Conservation (phyloP, 2,113 vertebrate species). For the Dermatemys mawii region DNA sequence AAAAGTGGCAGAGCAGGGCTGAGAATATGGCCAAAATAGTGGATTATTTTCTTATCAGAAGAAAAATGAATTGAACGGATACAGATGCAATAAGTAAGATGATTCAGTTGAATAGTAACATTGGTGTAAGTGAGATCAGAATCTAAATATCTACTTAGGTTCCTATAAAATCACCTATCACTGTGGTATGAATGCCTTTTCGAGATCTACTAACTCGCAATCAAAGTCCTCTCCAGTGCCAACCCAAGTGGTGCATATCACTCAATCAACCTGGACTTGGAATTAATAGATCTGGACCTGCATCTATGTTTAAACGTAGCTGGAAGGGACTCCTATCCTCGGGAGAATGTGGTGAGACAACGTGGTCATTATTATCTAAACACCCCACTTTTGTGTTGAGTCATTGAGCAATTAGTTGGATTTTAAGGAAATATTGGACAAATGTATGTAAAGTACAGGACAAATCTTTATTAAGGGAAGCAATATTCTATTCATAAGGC, state of each 20-base stretch:
- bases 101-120: not conserved
- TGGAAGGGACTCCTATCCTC: not conserved
- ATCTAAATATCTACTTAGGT: not conserved
- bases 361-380: too few relatives aligned
- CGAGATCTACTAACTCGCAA: not conserved
- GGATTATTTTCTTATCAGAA: not conserved
- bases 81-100: not conserved
- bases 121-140: not conserved
- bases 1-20: not conserved
- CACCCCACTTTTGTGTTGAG: too few relatives aligned
- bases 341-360: not conserved
- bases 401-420: too few relatives aligned
- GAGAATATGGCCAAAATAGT: not conserved
- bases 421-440: too few relatives aligned
- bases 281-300: not conserved
- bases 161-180: not conserved
- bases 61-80: not conserved
- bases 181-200: not conserved
- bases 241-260: not conserved
- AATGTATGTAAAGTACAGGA: too few relatives aligned
- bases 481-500: too few relatives aligned
- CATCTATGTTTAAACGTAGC: not conserved
- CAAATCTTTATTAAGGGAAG: too few relatives aligned
- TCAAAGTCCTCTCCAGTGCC: too few relatives aligned
- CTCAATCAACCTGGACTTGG: not conserved